Conservation (phyloP, 2,797 vertebrate genomes). For the Kryptopterus vitreolus region DNA sequence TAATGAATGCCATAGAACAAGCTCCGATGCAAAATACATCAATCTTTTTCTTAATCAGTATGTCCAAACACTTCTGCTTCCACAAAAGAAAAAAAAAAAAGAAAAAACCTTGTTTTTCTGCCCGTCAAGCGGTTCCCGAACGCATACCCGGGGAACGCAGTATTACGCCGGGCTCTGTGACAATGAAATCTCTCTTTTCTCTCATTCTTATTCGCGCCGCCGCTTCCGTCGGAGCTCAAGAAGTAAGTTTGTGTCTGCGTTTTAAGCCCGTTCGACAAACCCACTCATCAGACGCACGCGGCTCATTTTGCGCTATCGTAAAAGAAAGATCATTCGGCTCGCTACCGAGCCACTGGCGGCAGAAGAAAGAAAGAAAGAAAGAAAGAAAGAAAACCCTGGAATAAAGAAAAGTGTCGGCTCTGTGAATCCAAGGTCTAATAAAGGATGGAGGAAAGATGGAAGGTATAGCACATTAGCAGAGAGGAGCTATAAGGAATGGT, state of each 20-base stretch:
- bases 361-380: not conserved
- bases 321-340: conserved; percentile 60
- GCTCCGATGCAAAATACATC: not conserved
- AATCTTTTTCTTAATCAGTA: not conserved
- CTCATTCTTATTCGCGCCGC: conserved; percentile 59
- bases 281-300: conserved; percentile 47
- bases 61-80: not conserved
- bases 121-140: not conserved
- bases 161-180: not conserved
- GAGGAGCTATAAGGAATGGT: not conserved
- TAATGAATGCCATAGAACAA: conserved; percentile 1
- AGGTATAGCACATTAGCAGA: not conserved
- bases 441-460: conserved; percentile 25
- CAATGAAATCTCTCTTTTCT: not conserved
- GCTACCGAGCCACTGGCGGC: conserved; percentile 14
- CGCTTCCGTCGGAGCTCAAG: conserved; percentile 40
- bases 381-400: conserved; percentile 27
- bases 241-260: conserved; percentile 55
- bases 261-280: conserved; percentile 43
- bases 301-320: conserved; percentile 61
- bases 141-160: not conserved
- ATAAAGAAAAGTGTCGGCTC: conserved; percentile 42
- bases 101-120: not conserved
- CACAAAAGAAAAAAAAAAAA: too few relatives aligned
- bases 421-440: conserved; percentile 45